These are phyloP conservation scores for Entomobrya proxima DNA, from an alignment of 2,888 invertebrate species.

Conservation along the genomic window DNA sequence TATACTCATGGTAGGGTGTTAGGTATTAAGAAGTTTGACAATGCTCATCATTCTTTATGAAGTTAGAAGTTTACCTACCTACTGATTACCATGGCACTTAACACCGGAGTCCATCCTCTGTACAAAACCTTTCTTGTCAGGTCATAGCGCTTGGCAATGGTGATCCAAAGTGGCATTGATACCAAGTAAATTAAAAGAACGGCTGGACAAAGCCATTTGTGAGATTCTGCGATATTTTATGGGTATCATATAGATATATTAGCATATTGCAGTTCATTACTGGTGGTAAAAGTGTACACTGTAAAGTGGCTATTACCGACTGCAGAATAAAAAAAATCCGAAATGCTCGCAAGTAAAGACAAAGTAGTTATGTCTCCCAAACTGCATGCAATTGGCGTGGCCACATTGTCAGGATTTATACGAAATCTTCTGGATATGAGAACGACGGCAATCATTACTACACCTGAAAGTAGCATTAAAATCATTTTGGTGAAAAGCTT, in stretches of 20 bases:
- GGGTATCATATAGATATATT: neutral
- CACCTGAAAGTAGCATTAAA: constrained; percentile 76
- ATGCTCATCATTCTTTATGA: too few relatives aligned
- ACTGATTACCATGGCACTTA: constrained; percentile 88
- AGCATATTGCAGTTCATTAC: neutral
- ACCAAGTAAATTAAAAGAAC: constrained; percentile 82
- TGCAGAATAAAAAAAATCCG: constrained; percentile 81
- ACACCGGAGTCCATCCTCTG: constrained; percentile 87
- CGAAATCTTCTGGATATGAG: constrained; percentile 84
- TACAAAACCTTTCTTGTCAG: constrained; percentile 84
- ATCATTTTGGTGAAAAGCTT: neutral
- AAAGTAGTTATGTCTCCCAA: constrained; percentile 87
- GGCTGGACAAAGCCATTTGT: constrained; percentile 83
- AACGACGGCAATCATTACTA: constrained; percentile 85
- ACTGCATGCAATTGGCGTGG: constrained; percentile 87
- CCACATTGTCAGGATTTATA: constrained; percentile 83
- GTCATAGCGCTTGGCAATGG: constrained; percentile 83
- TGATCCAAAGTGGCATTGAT: constrained; percentile 85
- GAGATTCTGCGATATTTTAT: constrained; percentile 77
- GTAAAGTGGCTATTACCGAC: constrained; percentile 78
- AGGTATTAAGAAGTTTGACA: too few relatives aligned
- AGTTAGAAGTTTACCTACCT: too few relatives aligned
- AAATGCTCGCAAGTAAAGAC: constrained; percentile 80
- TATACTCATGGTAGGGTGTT: too few relatives aligned
- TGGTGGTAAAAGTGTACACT: too few relatives aligned